phyloP scores from a whole-genome alignment of 2,888 invertebrate genomes.

The Drymonia ruficornis region DNA sequence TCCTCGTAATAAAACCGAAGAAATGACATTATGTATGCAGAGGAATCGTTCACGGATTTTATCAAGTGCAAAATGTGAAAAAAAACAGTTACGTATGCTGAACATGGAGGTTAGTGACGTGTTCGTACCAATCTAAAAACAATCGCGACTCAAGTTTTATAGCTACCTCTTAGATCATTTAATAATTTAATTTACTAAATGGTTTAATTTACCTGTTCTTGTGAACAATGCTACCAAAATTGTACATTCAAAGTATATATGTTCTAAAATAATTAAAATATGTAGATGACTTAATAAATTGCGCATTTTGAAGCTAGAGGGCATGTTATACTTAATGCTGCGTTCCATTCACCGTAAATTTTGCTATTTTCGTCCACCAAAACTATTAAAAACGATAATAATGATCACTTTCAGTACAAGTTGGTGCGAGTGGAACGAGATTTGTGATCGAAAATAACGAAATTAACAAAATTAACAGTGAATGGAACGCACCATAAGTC shows the following conservation, averaged over 20 bases:
- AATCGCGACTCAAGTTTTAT: background rate
- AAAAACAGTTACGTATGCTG: background rate
- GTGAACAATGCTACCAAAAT: background rate
- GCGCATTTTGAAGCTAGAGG: background rate
- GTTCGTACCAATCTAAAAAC: background rate
- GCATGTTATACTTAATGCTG: too few relatives aligned
- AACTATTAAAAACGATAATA: too few relatives aligned
- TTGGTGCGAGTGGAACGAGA: too few relatives aligned
- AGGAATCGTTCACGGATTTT: background rate
- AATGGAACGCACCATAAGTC: too few relatives aligned
- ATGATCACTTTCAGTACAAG: too few relatives aligned
- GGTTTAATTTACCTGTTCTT: background rate
- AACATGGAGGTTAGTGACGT: background rate
- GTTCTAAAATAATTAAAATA: background rate
- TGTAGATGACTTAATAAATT: background rate
- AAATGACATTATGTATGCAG: conserved; percentile 17
- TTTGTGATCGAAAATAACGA: too few relatives aligned
- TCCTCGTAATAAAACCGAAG: conserved; percentile 14
- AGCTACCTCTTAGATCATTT: background rate
- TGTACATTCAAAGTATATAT: background rate
- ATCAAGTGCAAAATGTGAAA: background rate
- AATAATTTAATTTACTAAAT: too few relatives aligned
- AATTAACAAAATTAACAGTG: too few relatives aligned
- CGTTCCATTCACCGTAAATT: too few relatives aligned
- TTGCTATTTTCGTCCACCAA: too few relatives aligned